Evolutionary conservation across 2,888 invertebrate species (phyloP).

Genomic region (Philereme transversata): DNA sequence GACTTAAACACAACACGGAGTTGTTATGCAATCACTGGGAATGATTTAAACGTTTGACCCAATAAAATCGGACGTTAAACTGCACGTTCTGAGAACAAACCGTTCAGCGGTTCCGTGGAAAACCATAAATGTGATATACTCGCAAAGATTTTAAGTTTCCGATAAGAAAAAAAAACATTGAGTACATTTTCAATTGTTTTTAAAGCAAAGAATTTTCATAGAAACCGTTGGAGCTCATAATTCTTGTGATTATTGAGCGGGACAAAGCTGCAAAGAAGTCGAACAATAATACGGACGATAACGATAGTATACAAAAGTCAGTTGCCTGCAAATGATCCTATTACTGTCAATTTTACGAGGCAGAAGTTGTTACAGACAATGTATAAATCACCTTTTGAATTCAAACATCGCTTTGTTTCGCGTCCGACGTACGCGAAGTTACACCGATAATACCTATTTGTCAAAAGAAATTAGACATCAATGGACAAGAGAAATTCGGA

Average conservation of each 20-base stretch:
- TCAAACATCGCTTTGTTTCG: conserved; percentile 38
- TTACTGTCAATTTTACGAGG: conserved; percentile 54
- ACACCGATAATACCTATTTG: conserved; percentile 34
- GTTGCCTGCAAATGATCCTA: conserved; percentile 56
- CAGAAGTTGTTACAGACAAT: conserved; percentile 49
- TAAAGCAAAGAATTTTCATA: conserved; percentile 8
- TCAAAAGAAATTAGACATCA: conserved; percentile 43
- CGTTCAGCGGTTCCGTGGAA: conserved; percentile 27
- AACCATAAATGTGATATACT: conserved; percentile 20
- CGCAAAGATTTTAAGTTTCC: conserved; percentile 11
- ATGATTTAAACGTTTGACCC: conserved; percentile 56
- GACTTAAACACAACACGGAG: conserved; percentile 54
- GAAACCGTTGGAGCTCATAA: background rate
- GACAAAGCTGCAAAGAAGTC: conserved; percentile 6
- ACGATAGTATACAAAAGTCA: conserved; percentile 44
- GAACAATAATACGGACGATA: conserved; percentile 19
- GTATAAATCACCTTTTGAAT: conserved; percentile 36
- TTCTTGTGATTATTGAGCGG: background rate
- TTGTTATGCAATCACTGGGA: conserved; percentile 52
- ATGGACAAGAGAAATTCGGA: conserved; percentile 47
- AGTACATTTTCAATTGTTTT: too few species aligned
- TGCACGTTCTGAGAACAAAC: conserved; percentile 40
- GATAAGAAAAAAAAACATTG: too few species aligned
- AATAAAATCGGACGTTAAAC: conserved; percentile 46
- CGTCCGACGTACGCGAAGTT: conserved; percentile 40